Evolutionary conservation across 2,113 vertebrate genomes (phyloP).

Genomic region (Ploceus nigricollis): DNA sequence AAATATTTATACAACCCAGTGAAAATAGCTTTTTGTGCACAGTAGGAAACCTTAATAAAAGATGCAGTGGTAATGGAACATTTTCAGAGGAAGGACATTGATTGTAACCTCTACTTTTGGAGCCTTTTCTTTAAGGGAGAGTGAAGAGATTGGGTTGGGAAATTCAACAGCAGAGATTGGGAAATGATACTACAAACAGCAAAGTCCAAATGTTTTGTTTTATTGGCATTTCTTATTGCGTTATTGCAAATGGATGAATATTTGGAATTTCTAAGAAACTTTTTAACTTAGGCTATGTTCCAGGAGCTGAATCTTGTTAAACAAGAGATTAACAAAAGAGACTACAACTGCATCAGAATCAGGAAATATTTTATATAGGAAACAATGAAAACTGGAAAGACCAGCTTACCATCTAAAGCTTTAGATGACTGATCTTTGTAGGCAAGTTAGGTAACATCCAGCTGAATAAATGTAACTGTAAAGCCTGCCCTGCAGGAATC

Average conservation of each 20-base stretch:
- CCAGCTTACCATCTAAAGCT: background rate
- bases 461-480: background rate
- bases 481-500: background rate
- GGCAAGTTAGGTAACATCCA: background rate
- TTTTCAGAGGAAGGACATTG: slow-evolving; percentile 53
- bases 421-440: background rate
- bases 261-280: slow-evolving; percentile 19
- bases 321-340: background rate
- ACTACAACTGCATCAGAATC: background rate
- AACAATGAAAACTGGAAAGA: background rate
- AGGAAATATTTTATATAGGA: background rate
- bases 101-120: slow-evolving; percentile 54
- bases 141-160: background rate
- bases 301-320: background rate
- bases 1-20: slow-evolving; percentile 74
- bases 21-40: slow-evolving; percentile 71
- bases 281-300: background rate
- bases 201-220: background rate
- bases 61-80: slow-evolving; percentile 71
- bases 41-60: slow-evolving; percentile 76
- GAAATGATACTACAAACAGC: background rate
- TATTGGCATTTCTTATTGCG: slow-evolving; percentile 10
- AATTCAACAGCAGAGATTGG: background rate
- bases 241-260: slow-evolving; percentile 21
- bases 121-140: slow-evolving; percentile 8